Evolutionary conservation across 2,888 invertebrate genomes (phyloP).

Genomic region (Epinotia demarniana): DNA sequence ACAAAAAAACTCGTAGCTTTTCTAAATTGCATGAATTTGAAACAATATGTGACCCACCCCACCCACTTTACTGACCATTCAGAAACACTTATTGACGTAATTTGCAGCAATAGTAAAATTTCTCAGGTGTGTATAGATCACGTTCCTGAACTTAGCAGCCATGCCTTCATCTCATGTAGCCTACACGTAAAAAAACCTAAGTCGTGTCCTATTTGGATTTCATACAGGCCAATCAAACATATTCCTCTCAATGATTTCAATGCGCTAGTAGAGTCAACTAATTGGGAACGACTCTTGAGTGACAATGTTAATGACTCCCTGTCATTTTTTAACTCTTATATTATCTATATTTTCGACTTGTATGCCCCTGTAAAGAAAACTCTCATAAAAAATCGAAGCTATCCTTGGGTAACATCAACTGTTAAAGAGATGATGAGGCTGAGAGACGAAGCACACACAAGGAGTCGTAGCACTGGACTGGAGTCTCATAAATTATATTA

Average conservation of each 20-base stretch:
- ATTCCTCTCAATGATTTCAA: neutral
- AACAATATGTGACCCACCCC: too few species aligned
- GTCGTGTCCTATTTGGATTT: neutral
- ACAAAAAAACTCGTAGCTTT: too few species aligned
- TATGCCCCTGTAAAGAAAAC: neutral
- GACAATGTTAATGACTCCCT: neutral
- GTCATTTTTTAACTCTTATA: neutral
- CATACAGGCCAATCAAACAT: neutral
- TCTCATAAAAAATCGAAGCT: neutral
- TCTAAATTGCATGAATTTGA: too few species aligned
- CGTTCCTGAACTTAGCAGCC: too few species aligned
- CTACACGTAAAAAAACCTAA: conserved; percentile 1
- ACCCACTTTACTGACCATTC: too few species aligned
- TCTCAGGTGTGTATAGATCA: too few species aligned
- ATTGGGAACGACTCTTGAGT: neutral
- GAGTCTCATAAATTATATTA: neutral
- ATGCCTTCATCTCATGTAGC: too few species aligned
- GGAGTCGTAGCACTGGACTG: neutral
- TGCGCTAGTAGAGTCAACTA: neutral
- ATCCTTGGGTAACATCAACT: neutral
- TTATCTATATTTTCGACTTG: neutral
- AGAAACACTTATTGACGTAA: too few species aligned
- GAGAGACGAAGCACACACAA: neutral
- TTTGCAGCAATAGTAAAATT: too few species aligned
- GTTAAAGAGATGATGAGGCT: neutral